phyloP scores from a whole-genome alignment of 35 echinoderm and acorn worm species.

The Heliocidaris tuberculata region DNA sequence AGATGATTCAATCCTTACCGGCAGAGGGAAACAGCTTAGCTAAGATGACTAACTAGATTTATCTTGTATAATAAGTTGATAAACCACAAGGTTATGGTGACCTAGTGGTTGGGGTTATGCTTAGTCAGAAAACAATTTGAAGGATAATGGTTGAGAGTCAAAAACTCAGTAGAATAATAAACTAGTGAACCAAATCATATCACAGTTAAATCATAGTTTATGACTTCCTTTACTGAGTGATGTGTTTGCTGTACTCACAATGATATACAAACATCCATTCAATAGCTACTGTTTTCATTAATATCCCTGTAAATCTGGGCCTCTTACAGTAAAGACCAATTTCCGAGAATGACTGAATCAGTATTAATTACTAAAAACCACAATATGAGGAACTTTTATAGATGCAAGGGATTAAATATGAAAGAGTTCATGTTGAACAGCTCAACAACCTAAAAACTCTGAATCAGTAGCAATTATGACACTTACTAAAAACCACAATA shows the following conservation, averaged over 20 bases:
- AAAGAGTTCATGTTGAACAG: too few species aligned
- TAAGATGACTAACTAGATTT: neutral
- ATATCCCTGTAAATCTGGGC: too few species aligned
- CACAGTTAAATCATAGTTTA: neutral
- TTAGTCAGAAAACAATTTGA: neutral
- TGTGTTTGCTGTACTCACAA: neutral
- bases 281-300: neutral
- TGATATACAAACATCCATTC: neutral
- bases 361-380: neutral
- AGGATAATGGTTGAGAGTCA: neutral
- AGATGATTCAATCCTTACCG: neutral
- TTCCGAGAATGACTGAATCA: neutral
- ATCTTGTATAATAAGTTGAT: too few species aligned
- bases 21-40: neutral
- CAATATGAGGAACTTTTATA: neutral
- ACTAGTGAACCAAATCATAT: neutral
- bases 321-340: neutral
- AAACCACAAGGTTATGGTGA: neutral
- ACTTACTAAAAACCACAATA: neutral
- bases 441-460: too few species aligned
- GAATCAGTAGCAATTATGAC: too few species aligned
- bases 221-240: neutral
- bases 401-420: neutral
- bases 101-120: neutral
- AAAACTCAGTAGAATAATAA: neutral